These are phyloP conservation scores for Pteropus rufus DNA, from an alignment of 2,797 vertebrate species.

Conservation along the genomic window DNA sequence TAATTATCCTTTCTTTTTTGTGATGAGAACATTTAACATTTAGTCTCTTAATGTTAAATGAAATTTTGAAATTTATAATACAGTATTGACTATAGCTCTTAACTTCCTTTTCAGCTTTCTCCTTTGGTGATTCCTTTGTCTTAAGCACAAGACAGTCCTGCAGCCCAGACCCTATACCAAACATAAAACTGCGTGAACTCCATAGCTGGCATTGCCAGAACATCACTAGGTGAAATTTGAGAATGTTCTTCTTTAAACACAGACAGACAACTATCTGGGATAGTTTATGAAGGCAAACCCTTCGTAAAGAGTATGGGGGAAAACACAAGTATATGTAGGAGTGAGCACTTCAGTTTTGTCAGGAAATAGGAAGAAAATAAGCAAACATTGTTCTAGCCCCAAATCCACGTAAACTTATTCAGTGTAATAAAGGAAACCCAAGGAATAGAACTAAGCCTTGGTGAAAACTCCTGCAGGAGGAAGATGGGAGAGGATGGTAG, in stretches of 20 bases:
- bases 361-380: not conserved
- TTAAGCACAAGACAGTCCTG: not conserved
- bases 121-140: not conserved
- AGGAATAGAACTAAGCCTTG: not conserved
- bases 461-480: not conserved
- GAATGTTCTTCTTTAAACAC: not conserved
- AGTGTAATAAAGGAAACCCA: not conserved
- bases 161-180: not conserved
- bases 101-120: not conserved
- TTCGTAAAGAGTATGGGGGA: not conserved
- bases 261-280: not conserved
- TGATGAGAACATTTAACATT: not conserved
- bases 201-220: not conserved
- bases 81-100: not conserved
- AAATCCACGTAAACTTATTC: not conserved
- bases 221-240: not conserved
- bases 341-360: not conserved
- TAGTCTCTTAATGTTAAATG: not conserved
- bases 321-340: not conserved
- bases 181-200: not conserved
- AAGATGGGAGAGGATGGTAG: not conserved
- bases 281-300: not conserved
- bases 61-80: not conserved
- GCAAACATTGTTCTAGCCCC: not conserved
- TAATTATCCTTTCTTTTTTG: not conserved